These are phyloP conservation scores for Drosophila recens DNA, from an alignment of 2,888 invertebrate genomes.

Conservation along the genomic window DNA sequence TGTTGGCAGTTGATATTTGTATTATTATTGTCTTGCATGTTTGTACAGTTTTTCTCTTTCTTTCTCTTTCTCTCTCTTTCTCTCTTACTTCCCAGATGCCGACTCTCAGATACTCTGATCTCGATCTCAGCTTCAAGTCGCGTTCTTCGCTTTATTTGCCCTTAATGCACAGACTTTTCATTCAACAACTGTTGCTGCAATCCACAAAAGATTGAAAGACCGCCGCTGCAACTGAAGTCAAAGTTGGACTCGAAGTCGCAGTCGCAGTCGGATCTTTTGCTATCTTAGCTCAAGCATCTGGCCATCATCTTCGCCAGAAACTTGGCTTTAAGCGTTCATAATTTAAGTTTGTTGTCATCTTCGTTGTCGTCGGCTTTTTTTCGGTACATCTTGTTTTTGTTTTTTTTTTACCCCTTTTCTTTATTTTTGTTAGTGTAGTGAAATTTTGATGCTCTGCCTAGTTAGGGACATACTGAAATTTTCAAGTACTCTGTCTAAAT, in stretches of 20 bases:
- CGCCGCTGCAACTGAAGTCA: constrained; percentile 39
- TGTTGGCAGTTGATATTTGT: constrained; percentile 52
- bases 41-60: constrained; percentile 7
- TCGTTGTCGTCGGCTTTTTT: constrained; percentile 55
- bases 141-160: constrained; percentile 48
- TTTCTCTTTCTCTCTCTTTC: constrained; percentile 1
- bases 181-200: constrained; percentile 56
- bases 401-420: constrained; percentile 5
- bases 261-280: constrained; percentile 25
- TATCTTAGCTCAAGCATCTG: constrained; percentile 63
- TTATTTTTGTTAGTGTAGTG: constrained; percentile 32
- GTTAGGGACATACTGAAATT: neutral
- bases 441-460: constrained; percentile 33
- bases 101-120: constrained; percentile 50
- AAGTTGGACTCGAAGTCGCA: constrained; percentile 36
- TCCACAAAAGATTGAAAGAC: constrained; percentile 17
- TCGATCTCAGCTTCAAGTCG: constrained; percentile 31
- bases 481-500: neutral
- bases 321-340: constrained; percentile 70
- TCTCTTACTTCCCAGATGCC: constrained; percentile 49
- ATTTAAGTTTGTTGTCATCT: constrained; percentile 73
- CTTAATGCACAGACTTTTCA: constrained; percentile 70
- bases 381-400: constrained; percentile 20
- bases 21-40: constrained; percentile 26
- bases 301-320: constrained; percentile 75